phyloP scores from a whole-genome alignment of 37 sponge, comb jelly and placozoan genomes.

The Chondrilla cf. caribensis region DNA sequence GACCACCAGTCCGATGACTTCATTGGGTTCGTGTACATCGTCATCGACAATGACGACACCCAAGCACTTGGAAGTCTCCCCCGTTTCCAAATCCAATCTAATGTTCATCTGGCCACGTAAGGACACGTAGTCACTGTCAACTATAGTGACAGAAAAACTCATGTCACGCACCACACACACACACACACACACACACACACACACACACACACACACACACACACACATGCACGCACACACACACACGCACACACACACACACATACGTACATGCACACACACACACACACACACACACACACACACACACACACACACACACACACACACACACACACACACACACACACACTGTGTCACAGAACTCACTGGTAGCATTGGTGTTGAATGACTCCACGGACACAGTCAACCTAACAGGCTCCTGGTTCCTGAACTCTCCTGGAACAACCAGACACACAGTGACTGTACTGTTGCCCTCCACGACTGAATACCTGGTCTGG shows the following conservation, averaged over 20 bases:
- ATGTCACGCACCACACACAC: no score
- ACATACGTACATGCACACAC: no score
- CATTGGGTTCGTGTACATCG: not conserved
- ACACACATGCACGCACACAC: no score
- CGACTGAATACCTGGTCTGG: not conserved
- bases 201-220: no score
- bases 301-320: no score
- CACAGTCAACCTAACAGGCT: not conserved
- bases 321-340: no score
- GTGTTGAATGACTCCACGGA: not conserved
- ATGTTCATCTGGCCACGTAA: not conserved
- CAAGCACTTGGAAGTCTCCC: not conserved
- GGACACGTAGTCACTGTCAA: conserved; percentile 11
- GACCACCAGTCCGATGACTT: not conserved
- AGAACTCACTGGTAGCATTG: conserved; percentile 3
- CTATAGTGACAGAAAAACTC: conserved; percentile 1
- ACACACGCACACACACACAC: no score
- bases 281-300: no score
- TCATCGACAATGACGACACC: not conserved
- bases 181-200: not conserved
- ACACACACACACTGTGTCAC: no score
- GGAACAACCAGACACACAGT: not conserved
- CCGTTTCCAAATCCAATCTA: not conserved
- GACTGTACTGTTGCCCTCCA: not conserved
- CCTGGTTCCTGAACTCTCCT: not conserved